Percentiles rank a stretch among this genome's conserved stretches.
Evolutionary conservation across 1,140 invertebrate species (phyloP).

Genomic region (Pseudomyrmex pallidus): DNA sequence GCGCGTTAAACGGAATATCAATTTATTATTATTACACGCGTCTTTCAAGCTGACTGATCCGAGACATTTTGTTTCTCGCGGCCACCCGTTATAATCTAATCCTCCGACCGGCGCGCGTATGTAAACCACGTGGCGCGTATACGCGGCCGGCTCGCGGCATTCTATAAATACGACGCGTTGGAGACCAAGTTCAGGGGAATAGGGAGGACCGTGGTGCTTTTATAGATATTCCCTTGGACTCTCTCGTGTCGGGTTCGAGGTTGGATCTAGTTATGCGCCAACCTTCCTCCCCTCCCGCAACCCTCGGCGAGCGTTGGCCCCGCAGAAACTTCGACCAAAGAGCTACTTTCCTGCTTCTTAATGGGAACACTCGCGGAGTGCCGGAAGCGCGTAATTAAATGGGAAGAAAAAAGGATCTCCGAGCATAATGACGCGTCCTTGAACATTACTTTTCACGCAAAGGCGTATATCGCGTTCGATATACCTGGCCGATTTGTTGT

Average conservation of each 20-base stretch:
- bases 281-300: slow-evolving; percentile 59
- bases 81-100: slow-evolving; percentile 70
- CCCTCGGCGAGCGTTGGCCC: slow-evolving; percentile 64
- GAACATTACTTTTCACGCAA: slow-evolving; percentile 68
- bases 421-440: slow-evolving; percentile 77
- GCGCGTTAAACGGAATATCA: neutral
- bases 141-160: slow-evolving; percentile 66
- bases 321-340: slow-evolving; percentile 73
- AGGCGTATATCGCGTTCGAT: slow-evolving; percentile 43
- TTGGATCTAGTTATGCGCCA: slow-evolving; percentile 59
- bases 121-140: slow-evolving; percentile 72
- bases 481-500: slow-evolving; percentile 75
- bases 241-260: slow-evolving; percentile 41
- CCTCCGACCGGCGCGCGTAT: slow-evolving; percentile 59
- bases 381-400: slow-evolving; percentile 83
- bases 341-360: slow-evolving; percentile 65
- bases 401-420: slow-evolving; percentile 68
- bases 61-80: slow-evolving; percentile 31
- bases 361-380: slow-evolving; percentile 73
- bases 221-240: slow-evolving; percentile 79
- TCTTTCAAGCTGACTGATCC: neutral
- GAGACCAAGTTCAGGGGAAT: slow-evolving; percentile 83
- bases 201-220: slow-evolving; percentile 75
- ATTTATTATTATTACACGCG: slow-evolving; percentile 21
- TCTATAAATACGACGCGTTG: slow-evolving; percentile 80